Base-by-base conservation (phyloP, 1,140 invertebrate species). In the Aphelinus certus region DNA sequence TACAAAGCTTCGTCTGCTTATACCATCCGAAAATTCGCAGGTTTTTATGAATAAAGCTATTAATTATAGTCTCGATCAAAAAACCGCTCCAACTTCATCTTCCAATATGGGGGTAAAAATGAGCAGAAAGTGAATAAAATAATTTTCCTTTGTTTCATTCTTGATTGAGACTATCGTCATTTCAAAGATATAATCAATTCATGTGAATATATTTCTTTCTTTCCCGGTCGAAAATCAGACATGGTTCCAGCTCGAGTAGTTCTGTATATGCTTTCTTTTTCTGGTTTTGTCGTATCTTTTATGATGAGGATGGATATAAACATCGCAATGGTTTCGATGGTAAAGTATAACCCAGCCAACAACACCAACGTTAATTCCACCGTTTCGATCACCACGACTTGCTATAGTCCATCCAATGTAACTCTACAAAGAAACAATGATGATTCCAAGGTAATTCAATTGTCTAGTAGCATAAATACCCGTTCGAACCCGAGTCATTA, bases 301-400 rank as follows among this genome's bases (percentile, higher is more conserved):
- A 93, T 94, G 92, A 93, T 94, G 92, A 87, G 92, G 57, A 93
- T 90, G 73, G 92, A 94, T 82, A 94, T 94, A 78, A 93, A 94
- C 80, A 87, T 94, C 51, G 90, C 92, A 0, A 90, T 94, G 73
- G 91, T 93, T 6, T 92, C 91, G 1, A 93, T 93, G 92, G 91
- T 89, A 2, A 88, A 88, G 75, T 73, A 84, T 48, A 82, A 82
- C 46, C 69, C 82, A 10, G 77, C 62, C 63, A 82, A 75, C 51
- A 62, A 62, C 6, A 74, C 79, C 3, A 73, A 82, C 45, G 72
- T 73, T n/a, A 76, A 81, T 9, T 26, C 26, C 26, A 26, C 26
- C 26, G 63, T 79, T 47, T 68, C 70, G 6, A 75, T 73, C 6
- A 68, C 79, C 2, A 80, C 83, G 3, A 80, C 81, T 74, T 87